These are phyloP conservation scores for Echinometra lucunter DNA, from an alignment of 53 echinoderm and acorn worm species.

Conservation along the genomic window DNA sequence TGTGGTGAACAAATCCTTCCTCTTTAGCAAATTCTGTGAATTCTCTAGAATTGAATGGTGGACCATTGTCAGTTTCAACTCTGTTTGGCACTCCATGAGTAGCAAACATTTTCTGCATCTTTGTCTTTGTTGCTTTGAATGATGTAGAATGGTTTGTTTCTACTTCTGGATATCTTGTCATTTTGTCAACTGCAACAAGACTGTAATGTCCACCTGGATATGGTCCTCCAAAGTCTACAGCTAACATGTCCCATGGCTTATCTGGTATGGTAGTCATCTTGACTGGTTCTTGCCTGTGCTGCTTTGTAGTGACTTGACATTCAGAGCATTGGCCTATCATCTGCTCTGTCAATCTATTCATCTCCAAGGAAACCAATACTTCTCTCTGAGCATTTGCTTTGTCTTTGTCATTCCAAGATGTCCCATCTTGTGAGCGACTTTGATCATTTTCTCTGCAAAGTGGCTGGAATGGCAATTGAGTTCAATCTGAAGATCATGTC, in stretches of 20 bases:
- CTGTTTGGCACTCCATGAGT: conserved; percentile 68
- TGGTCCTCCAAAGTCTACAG: conserved; percentile 72
- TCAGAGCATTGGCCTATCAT: conserved; percentile 70
- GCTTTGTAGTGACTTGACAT: conserved; percentile 65
- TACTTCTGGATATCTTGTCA: conserved; percentile 72
- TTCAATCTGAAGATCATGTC: conserved; percentile 62
- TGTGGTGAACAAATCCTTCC: conserved; percentile 75
- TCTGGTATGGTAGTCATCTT: conserved; percentile 67
- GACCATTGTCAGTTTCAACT: conserved; percentile 73
- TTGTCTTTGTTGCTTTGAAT: conserved; percentile 68
- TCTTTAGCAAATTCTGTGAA: conserved; percentile 72
- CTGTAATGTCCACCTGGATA: conserved; percentile 71
- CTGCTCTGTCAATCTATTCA: conserved; percentile 47
- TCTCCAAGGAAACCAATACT: conserved; percentile 70
- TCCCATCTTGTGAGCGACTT: conserved; percentile 62
- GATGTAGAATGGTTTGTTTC: conserved; percentile 72
- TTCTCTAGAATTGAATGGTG: conserved; percentile 75
- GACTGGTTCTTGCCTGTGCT: conserved; percentile 67
- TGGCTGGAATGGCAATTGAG: conserved; percentile 60
- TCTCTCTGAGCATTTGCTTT: conserved; percentile 60
- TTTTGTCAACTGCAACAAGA: conserved; percentile 64
- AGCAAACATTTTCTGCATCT: conserved; percentile 53
- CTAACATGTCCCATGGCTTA: conserved; percentile 64
- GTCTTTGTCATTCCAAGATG: conserved; percentile 62
- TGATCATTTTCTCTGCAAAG: conserved; percentile 65